Evolutionary conservation across 1,140 invertebrate species (phyloP).

Genomic region (Eupeodes corollae): DNA sequence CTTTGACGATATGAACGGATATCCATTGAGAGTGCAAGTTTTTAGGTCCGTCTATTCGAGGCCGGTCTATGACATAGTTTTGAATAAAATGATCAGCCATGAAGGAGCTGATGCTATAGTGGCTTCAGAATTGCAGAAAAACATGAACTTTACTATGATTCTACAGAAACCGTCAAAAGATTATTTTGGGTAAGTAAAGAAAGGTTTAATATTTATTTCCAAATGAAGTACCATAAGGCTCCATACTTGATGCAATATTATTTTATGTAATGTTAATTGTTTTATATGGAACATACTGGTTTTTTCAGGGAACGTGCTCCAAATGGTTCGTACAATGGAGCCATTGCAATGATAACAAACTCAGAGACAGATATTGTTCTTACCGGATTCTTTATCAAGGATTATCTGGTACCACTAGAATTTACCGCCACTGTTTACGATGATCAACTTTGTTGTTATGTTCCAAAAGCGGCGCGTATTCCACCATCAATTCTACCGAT

Average conservation of each 20-base stretch:
- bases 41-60: conserved; percentile 29
- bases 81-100: conserved; percentile 8
- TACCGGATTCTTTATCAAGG: conserved; percentile 38
- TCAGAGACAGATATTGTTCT: conserved; percentile 31
- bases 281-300: too few relatives aligned
- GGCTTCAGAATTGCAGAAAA: conserved; percentile 13
- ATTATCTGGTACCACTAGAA: conserved; percentile 33
- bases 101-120: conserved; percentile 23
- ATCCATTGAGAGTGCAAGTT: conserved; percentile 23
- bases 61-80: conserved; percentile 9
- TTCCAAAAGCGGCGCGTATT: conserved; percentile 33
- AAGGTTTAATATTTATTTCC: too few relatives aligned
- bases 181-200: conserved; percentile 25
- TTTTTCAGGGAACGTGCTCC: conserved; percentile 15
- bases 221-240: too few relatives aligned
- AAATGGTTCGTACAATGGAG: conserved; percentile 34
- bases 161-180: conserved; percentile 23
- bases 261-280: too few relatives aligned
- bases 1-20: conserved; percentile 19
- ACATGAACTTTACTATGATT: conserved; percentile 23
- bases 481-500: conserved; percentile 36
- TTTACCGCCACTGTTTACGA: conserved; percentile 32
- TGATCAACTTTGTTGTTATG: conserved; percentile 38
- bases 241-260: too few relatives aligned
- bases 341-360: conserved; percentile 29